Evolutionary conservation across 2,113 vertebrate species (phyloP).

Genomic region (Formicarius rufipectus): DNA sequence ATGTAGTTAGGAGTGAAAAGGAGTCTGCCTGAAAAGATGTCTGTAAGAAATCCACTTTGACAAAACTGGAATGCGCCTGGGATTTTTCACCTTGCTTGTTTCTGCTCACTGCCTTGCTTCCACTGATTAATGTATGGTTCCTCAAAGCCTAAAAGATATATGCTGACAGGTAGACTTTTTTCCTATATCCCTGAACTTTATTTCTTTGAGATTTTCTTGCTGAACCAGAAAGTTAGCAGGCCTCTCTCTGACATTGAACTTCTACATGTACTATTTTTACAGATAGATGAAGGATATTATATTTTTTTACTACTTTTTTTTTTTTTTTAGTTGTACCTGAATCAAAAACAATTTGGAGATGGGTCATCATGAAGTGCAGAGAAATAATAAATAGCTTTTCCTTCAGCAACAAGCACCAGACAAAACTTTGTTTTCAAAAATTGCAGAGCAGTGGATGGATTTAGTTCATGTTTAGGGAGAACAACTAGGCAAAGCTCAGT

Average conservation of each 20-base stretch:
- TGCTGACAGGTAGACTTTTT: not conserved
- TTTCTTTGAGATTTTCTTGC: not conserved
- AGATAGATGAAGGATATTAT: not conserved
- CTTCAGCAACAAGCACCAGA: not conserved
- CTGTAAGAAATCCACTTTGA: not conserved
- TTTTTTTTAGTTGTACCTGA: not conserved
- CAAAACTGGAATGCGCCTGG: conserved; percentile 17
- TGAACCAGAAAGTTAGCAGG: not conserved
- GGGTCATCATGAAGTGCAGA: not conserved
- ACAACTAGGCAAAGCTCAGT: not conserved
- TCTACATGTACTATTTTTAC: not conserved
- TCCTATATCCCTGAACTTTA: not conserved
- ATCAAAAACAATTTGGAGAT: not conserved
- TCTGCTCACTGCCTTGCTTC: conserved; percentile 3
- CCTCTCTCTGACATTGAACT: not conserved
- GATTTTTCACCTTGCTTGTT: conserved; percentile 32
- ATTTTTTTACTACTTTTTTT: not conserved
- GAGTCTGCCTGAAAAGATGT: not conserved
- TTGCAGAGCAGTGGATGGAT: not conserved
- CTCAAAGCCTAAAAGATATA: conserved; percentile 20
- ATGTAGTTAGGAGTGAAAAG: not conserved
- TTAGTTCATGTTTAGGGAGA: not conserved
- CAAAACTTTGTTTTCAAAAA: not conserved
- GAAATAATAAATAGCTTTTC: not conserved
- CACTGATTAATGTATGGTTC: not conserved